Evolutionary conservation across 2,888 invertebrate species (phyloP).

Genomic region (Atrina japonica): DNA sequence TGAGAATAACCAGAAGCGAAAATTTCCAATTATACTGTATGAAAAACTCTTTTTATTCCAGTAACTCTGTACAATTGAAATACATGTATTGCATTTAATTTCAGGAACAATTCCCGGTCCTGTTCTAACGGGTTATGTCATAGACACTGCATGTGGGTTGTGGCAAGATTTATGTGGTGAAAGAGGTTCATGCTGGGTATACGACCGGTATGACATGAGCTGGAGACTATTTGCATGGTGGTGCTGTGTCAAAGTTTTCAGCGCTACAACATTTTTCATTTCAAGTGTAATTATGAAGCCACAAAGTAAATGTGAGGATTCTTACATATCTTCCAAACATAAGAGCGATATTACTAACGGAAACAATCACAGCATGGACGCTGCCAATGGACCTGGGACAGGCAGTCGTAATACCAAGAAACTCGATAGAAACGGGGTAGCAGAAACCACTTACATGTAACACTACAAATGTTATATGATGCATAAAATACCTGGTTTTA

Average conservation of each 20-base stretch:
- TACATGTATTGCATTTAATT: not conserved
- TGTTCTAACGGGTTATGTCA: slow-evolving; percentile 87
- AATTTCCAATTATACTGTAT: no score
- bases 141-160: slow-evolving; percentile 86
- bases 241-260: slow-evolving; percentile 50
- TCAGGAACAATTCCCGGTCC: slow-evolving; percentile 84
- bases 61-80: not conserved
- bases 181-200: slow-evolving; percentile 86
- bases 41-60: no score
- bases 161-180: slow-evolving; percentile 86
- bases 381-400: not conserved
- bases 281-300: slow-evolving; percentile 76
- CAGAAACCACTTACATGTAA: slow-evolving; percentile 19
- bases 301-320: not conserved
- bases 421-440: slow-evolving; percentile 3
- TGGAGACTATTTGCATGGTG: slow-evolving; percentile 56
- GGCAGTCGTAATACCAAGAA: not conserved
- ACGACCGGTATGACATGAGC: slow-evolving; percentile 85
- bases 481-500: no score
- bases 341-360: not conserved
- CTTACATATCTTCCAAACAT: not conserved
- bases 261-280: slow-evolving; percentile 82
- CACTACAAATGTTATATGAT: no score
- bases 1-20: no score
- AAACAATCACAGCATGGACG: not conserved